Evolutionary conservation across 1,140 invertebrate genomes (phyloP).

Genomic region (Archegozetes longisetosus): DNA sequence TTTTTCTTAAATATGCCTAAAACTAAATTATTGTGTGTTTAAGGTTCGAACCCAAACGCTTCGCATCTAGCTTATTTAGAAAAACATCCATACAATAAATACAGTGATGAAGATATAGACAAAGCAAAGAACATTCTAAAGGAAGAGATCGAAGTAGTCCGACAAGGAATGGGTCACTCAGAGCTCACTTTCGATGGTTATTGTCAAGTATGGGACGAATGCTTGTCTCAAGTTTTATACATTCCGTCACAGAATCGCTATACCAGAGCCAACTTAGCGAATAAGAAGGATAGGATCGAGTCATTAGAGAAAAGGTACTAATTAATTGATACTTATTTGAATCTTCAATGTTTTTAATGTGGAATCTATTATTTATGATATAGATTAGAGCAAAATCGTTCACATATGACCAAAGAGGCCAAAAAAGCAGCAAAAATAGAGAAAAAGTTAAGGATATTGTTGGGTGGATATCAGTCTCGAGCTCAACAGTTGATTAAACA

Average conservation of each 20-base stretch:
- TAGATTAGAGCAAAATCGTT: conserved; percentile 51
- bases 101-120: conserved; percentile 50
- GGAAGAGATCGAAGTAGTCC: conserved; percentile 78
- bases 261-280: conserved; percentile 79
- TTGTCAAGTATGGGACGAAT: conserved; percentile 93
- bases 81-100: conserved; percentile 62
- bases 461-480: conserved; percentile 72
- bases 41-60: neutral
- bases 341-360: conserved; percentile 1
- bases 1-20: too few species aligned
- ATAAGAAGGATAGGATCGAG: conserved; percentile 87
- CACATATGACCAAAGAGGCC: conserved; percentile 85
- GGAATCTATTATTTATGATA: neutral
- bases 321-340: conserved; percentile 36
- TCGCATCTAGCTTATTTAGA: conserved; percentile 59
- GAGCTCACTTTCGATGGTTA: conserved; percentile 79
- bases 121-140: conserved; percentile 79
- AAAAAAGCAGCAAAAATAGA: conserved; percentile 94
- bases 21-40: neutral
- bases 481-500: conserved; percentile 79
- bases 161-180: conserved; percentile 83
- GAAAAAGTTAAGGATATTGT: conserved; percentile 86
- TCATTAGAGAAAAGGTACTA: conserved; percentile 56
- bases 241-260: conserved; percentile 75
- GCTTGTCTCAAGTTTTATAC: conserved; percentile 67